Base-by-base conservation (phyloP, 2,888 invertebrate species). In the Pandemis cinnamomeana region DNA sequence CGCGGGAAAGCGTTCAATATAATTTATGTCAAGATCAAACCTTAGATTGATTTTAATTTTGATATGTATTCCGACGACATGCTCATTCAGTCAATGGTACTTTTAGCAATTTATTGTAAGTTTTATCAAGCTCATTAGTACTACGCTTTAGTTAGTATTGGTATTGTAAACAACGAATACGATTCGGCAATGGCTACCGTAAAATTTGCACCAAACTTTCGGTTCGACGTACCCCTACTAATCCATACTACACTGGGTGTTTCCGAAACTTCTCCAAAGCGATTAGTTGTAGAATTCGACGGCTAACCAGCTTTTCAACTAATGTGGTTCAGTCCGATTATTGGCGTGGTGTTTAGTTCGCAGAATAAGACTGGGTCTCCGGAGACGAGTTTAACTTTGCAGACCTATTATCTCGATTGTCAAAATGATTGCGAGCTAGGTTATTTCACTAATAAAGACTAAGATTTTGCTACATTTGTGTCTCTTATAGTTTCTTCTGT, bases 241-340 rank as follows among this genome's bases (percentile, higher is more conserved):
- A 58, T 58, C 58, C 63, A 46, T 64, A 53, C 69, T 69, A 71
- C 74, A 72, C 68, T 36, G 77, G 76, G 77, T 75, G 79, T 77
- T 79, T 76, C 75, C 48, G 64, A 79, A 82, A 80, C 76, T 81
- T 76, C 67, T 48, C 70, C 58, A 63, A 72, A 73, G 78, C 81
- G 79, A 82, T 84, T 86, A 84, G 81, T 82, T 82, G 79, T 79
- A 79, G 78, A 78, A 80, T 82, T 83, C 76, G 76, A 60, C 41
- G 64, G 75, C 76, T 78, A 81, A 79, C 80, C 82, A 81, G 82
- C 75, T 82, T 82, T 75, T 76, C 79, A 78, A 81, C 79, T 81
- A 78, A 77, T 80, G 82, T 77, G 77, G 71, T 72, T 76, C 68
- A 60, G 68, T 71, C 58, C 70, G 48, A 71, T 76, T 70, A 73